Evolutionary conservation across 2,113 vertebrate species (phyloP), one percentile per base, ranked within the genome.

Genomic region (Mirounga angustirostris): DNA sequence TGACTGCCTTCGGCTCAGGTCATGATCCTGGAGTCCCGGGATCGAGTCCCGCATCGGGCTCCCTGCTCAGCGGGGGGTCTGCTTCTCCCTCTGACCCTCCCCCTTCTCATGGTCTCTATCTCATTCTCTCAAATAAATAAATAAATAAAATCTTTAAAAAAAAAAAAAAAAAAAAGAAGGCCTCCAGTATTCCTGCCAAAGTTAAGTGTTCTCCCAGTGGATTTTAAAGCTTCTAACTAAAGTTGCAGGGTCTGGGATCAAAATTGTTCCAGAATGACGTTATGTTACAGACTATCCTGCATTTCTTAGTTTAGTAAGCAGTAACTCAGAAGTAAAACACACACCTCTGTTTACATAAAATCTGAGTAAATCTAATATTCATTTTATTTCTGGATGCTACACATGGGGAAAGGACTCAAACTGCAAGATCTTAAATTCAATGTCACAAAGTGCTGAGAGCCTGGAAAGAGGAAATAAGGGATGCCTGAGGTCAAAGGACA

Each of bases 231-330:
- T 89, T 94, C 30, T 79, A 18, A 83, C 33, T 89, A 50, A 82
- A 89, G 12, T 81, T 91, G 15, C n/a, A 89, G 50, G 9, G 7
- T 69, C 59, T 92, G 54, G 24, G 24, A 36, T 83, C 80, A 82
- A 65, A 97, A 40, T 79, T 95, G 46, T 82, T 96, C 18, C 22
- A 22, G 33, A 92, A 30, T 78, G 22, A 67, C 46, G 2, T 91
- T 52, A 82, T 92, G 67, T 82, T 94, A 78, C 19, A 61, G 21
- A 93, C 11, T 87, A 87, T 24, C 22, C 9, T 58, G 33, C 40
- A 63, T 97, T 94, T 90, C 13, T 28, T 87, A 63, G 61, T 87
- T 95, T 82, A 89, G 52, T 82, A 92, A 97, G 82, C 26, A 95
- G n/a, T 43, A 96, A 43, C 12, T 65, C 43, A 82, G 67, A 63